Evolutionary conservation across 2,797 vertebrate genomes (phyloP).

Genomic region (Microchirus variegatus): DNA sequence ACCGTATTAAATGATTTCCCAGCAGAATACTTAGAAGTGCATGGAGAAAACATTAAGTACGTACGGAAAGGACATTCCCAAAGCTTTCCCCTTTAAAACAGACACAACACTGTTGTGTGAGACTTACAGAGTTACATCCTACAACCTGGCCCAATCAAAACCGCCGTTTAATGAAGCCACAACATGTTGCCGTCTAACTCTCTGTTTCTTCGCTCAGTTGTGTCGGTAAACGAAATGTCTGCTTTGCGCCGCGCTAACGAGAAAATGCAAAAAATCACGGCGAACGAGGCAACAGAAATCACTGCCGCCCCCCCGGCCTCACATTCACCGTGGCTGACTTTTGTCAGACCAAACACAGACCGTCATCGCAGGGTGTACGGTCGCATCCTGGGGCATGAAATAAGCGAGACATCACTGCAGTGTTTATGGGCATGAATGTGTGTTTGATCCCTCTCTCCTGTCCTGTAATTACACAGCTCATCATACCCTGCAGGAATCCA

Average conservation of each 20-base stretch:
- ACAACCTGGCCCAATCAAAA: slow-evolving; percentile 33
- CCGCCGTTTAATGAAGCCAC: slow-evolving; percentile 9
- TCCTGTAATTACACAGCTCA: slow-evolving; percentile 52
- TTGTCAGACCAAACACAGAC: slow-evolving; percentile 21
- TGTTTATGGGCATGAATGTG: slow-evolving; percentile 4
- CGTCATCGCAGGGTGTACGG: background rate
- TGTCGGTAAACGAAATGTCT: slow-evolving; percentile 40
- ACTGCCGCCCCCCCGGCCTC: background rate
- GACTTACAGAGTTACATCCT: slow-evolving; percentile 27
- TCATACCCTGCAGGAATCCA: slow-evolving; percentile 34
- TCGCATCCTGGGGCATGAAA: slow-evolving; percentile 16
- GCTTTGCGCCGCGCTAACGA: background rate
- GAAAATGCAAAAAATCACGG: slow-evolving; percentile 19
- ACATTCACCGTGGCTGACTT: slow-evolving; percentile 14
- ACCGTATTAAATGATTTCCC: slow-evolving; percentile 59
- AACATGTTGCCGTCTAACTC: slow-evolving; percentile 11
- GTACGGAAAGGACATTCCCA: slow-evolving; percentile 35
- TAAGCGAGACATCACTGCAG: slow-evolving; percentile 26
- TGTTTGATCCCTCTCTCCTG: slow-evolving; percentile 21
- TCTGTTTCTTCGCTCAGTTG: slow-evolving; percentile 25
- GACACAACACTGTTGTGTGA: slow-evolving; percentile 8
- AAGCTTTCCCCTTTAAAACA: slow-evolving; percentile 15
- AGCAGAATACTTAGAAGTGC: slow-evolving; percentile 41
- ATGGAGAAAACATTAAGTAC: slow-evolving; percentile 53
- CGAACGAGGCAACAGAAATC: background rate